Conservation (phyloP, 2,113 vertebrate species). For the Octodon degus region DNA sequence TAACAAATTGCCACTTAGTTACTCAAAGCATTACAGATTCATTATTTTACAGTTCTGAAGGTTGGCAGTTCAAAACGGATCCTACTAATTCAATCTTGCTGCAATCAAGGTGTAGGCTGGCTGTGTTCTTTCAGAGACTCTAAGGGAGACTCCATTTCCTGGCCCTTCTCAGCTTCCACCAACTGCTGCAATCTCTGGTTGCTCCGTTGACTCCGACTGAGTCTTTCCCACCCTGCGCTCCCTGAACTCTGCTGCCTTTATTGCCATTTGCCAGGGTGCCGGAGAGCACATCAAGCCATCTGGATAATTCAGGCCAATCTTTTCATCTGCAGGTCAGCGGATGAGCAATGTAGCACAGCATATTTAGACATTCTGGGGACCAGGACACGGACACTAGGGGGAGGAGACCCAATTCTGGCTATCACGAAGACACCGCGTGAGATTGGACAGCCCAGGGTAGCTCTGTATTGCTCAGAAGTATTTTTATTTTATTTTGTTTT, state of each 20-base stretch:
- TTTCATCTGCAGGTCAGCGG: not conserved
- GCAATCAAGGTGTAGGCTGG: not conserved
- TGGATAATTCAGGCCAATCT: not conserved
- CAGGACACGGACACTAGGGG: accelerated
- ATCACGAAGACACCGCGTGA: not conserved
- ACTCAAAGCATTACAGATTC: not conserved
- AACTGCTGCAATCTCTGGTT: accelerated
- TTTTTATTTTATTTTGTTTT: too few relatives aligned
- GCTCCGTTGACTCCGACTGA: not conserved
- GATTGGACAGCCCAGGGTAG: not conserved
- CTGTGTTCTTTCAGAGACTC: not conserved
- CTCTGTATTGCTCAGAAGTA: not conserved
- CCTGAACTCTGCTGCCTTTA: not conserved
- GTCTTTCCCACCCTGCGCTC: not conserved
- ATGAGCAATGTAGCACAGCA: not conserved
- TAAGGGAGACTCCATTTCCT: not conserved
- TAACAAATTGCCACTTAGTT: not conserved
- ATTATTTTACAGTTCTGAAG: not conserved
- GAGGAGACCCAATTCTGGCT: not conserved
- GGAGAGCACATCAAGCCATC: not conserved
- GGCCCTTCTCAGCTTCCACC: not conserved
- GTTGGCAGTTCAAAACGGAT: not conserved
- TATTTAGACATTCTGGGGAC: not conserved
- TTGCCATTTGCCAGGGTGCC: not conserved
- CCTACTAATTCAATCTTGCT: not conserved